Evolutionary conservation across 1,140 invertebrate species (phyloP).

Genomic region (Lordiphosa clarofinis): DNA sequence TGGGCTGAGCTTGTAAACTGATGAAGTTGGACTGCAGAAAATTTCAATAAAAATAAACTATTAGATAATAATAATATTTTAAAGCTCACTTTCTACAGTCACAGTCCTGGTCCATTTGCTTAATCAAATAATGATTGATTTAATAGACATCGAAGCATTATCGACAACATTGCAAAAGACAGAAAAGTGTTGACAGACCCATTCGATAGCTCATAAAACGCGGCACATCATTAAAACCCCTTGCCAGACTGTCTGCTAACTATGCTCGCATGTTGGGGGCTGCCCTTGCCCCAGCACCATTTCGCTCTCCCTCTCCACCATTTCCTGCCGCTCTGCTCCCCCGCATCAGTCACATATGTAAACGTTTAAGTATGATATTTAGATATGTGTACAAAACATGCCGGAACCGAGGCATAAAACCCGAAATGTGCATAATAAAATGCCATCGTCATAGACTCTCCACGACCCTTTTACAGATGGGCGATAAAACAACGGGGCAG

Average conservation of each 20-base stretch:
- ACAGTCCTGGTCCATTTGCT: conserved; percentile 15
- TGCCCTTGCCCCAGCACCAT: conserved; percentile 12
- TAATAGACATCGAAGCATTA: conserved; percentile 67
- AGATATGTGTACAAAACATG: conserved; percentile 74
- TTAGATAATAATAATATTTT: no score
- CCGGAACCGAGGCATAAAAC: conserved; percentile 73
- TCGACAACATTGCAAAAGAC: conserved; percentile 57
- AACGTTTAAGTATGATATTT: conserved; percentile 74
- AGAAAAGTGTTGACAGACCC: conserved; percentile 49
- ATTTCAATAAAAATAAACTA: no score
- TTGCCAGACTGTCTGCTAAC: conserved; percentile 35
- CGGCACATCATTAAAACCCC: conserved; percentile 70
- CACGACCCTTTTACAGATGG: conserved; percentile 67
- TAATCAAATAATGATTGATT: conserved; percentile 63
- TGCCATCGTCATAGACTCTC: conserved; percentile 64
- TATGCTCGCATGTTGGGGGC: conserved; percentile 19
- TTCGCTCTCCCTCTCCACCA: conserved; percentile 13
- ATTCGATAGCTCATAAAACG: conserved; percentile 65
- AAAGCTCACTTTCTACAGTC: conserved; percentile 11
- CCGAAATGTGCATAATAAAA: conserved; percentile 74
- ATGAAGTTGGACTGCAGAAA: no score
- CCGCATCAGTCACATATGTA: conserved; percentile 51
- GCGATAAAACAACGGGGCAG: conserved; percentile 59
- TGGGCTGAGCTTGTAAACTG: no score
- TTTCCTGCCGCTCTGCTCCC: not conserved